Evolutionary conservation across 2,797 vertebrate genomes (phyloP), one percentile per base, ranked within the genome.

Genomic region (Enteromius unitaeniatus): DNA sequence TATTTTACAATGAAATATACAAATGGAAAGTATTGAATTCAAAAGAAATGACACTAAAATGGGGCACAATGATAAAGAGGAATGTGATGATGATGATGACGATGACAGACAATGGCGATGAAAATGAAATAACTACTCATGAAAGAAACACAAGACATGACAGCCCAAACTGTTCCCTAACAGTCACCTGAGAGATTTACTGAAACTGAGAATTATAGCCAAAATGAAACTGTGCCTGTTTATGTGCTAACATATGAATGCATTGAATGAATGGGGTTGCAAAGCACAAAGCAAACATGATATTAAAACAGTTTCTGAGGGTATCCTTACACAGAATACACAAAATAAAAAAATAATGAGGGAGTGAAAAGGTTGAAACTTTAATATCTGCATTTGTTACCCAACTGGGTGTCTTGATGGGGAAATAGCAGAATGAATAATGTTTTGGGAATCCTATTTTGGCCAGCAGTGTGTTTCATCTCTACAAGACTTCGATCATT

Each of bases 401-500:
- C 19, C 26, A 26, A 5, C 9, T 73, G 9, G 23, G 23, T 26
- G 19, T 34, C 67, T 26, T 45, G 31, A 74, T 55, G 28, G 49
- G 28, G 10, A 34, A 65, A 13, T 14, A 64, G 7, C 21, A 11
- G 13, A 3, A 11, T 60, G 14, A 60, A 26, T 76, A 19, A 14
- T 0, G 37, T 58, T 42, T 80, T 55, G 17, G 2, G 11, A 42
- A 9, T 62, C 58, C n/a, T 70, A 17, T 17, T 81, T 87, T 67
- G 70, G 83, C 53, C 67, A 86, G 84, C 86, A 87, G 79, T 17
- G 13, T 78, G 78, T 90, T 88, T 17, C 13, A 73, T 90, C 91
- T 91, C 90, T 93, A 93, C 92, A 91, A 91, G 90, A 93, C 51
- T 88, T 67, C 72, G 83, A 85, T 84, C 68, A 64, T 78, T 80